Conservation (phyloP, 2,888 invertebrate genomes). For the Corythucha ciliata region DNA sequence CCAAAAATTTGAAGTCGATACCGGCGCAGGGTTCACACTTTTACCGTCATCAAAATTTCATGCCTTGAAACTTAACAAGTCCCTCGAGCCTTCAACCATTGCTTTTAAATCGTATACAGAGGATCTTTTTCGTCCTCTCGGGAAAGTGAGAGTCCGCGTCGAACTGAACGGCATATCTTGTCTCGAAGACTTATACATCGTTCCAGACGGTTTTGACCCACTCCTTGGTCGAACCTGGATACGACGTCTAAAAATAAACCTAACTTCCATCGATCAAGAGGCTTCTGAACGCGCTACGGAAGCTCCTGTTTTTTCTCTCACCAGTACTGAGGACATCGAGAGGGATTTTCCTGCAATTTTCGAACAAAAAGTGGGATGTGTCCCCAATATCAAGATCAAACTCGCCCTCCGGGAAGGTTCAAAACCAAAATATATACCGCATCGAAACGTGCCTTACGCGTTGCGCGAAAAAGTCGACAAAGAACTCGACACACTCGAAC, state of each 20-base stretch:
- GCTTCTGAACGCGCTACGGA: too few relatives aligned
- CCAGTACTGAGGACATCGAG: too few relatives aligned
- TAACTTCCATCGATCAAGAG: not conserved
- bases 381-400: too few relatives aligned
- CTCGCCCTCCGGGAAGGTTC: too few relatives aligned
- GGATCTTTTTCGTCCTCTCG: conserved; percentile 1
- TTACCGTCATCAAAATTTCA: not conserved
- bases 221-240: conserved; percentile 9
- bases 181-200: conserved; percentile 3
- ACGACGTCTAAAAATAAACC: conserved; percentile 1
- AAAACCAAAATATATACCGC: too few relatives aligned
- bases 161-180: not conserved
- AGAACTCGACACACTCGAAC: too few relatives aligned
- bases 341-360: too few relatives aligned
- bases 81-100: not conserved
- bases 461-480: too few relatives aligned
- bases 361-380: too few relatives aligned
- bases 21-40: conserved; percentile 1
- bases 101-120: conserved; percentile 7
- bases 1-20: conserved; percentile 6
- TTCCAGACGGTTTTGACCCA: conserved; percentile 6
- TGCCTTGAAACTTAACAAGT: not conserved
- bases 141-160: conserved; percentile 3
- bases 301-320: too few relatives aligned
- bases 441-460: too few relatives aligned